Base-by-base conservation (phyloP, 2,113 vertebrate genomes). In the Leptodactylus fuscus region DNA sequence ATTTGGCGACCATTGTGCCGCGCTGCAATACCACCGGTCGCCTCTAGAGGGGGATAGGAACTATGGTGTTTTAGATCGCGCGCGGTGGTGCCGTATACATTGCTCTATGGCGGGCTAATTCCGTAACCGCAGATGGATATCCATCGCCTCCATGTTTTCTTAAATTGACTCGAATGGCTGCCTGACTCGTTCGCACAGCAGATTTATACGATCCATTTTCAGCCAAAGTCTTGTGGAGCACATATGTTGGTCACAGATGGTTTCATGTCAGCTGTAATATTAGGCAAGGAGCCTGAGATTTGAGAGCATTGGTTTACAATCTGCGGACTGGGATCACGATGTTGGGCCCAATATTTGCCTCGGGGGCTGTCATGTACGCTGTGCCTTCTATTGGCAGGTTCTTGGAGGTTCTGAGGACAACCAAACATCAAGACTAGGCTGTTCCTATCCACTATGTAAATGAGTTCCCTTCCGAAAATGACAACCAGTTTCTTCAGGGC, bases 201-300 rank as follows among this genome's bases (percentile, higher is more conserved):
- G 65, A 69, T 69, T 38, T 36, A 69, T 69, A 5, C 10, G 16
- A 69, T 69, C 32, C 65, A 69, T 69, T 51, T 76, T 20, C 9
- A 49, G 73, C 44, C 46, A 51, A 38, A 32, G 73, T 76, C 73
- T 49, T 76, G 44, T 51, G 44, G 73, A 76, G 44, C 44, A 20
- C 73, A 29, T 76, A 48, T 76, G 24, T 9, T 51, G n/a, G 48
- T 51, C 73, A 51, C 44, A 27, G 44, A 51, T 55, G 76, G 74
- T 38, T 38, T 36, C 65, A 69, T 69, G 65, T 69, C 65, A 38
- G 65, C 65, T 38, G 65, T 69, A 69, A 69, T 69, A 69, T 69
- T 69, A 69, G 16, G 65, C 65, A 69, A 38, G 34, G 22, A 69
- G 65, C 34, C 65, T 36, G 34, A 69, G 3, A 69, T 69, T 38